These are phyloP conservation scores for Gobiocypris rarus DNA, from an alignment of 2,113 vertebrate genomes.

Conservation along the genomic window DNA sequence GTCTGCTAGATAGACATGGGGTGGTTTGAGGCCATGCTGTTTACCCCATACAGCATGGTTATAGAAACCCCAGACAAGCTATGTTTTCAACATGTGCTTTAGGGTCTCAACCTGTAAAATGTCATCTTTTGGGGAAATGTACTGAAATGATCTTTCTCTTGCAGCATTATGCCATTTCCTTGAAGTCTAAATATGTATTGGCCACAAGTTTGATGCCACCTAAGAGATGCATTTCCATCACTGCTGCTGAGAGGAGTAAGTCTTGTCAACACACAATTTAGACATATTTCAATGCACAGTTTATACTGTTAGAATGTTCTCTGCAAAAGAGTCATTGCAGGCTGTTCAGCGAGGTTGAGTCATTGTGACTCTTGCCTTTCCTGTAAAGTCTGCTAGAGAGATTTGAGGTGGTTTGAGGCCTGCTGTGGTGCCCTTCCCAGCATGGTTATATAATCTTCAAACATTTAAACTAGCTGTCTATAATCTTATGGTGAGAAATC, in stretches of 20 bases:
- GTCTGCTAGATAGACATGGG: conserved; percentile 71
- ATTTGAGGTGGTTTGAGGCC: conserved; percentile 79
- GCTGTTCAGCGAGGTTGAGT: conserved; percentile 65
- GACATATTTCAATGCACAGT: background rate
- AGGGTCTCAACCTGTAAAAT: background rate
- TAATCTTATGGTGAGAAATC: background rate
- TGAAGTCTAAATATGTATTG: background rate
- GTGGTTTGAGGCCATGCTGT: conserved; percentile 72
- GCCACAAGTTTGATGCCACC: background rate
- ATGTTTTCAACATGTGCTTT: background rate
- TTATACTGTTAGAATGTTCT: background rate
- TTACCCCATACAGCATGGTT: conserved; percentile 61
- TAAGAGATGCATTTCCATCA: background rate
- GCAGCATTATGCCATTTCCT: background rate
- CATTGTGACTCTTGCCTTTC: conserved; percentile 71
- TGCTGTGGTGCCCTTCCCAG: conserved; percentile 59
- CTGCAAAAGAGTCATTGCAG: conserved; percentile 52
- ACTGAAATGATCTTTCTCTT: background rate
- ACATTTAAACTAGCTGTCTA: conserved; percentile 52
- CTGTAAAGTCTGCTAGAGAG: conserved; percentile 76
- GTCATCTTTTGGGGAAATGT: background rate
- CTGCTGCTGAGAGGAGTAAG: background rate
- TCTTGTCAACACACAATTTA: background rate
- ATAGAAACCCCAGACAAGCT: conserved; percentile 68
- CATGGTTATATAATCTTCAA: conserved; percentile 76